Evolutionary conservation across 1,140 invertebrate species (phyloP).

Genomic region (Sarcophaga peregrina): DNA sequence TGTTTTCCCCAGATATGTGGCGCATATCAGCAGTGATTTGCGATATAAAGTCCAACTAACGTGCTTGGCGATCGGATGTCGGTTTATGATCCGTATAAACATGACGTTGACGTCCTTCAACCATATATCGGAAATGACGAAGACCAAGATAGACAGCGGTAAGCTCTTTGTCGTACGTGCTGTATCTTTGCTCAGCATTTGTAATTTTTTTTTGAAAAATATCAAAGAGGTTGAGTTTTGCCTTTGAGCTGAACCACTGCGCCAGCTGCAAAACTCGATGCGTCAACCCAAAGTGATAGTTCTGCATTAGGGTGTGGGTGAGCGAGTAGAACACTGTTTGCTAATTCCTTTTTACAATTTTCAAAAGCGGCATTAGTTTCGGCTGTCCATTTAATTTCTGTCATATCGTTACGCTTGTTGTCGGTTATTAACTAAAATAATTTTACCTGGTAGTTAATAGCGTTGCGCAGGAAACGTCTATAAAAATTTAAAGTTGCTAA

Average conservation of each 20-base stretch:
- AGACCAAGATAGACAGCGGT: no score
- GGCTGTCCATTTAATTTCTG: conserved; percentile 39
- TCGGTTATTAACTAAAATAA: conserved; percentile 48
- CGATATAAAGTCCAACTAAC: background rate
- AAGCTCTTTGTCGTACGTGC: no score
- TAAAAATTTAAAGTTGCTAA: conserved; percentile 67
- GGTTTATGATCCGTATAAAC: conserved; percentile 66
- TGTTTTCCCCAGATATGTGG: background rate
- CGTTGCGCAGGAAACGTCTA: conserved; percentile 52
- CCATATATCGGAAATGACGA: conserved; percentile 32
- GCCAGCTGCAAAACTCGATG: conserved; percentile 51
- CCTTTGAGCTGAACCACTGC: conserved; percentile 49
- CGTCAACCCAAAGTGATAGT: conserved; percentile 50
- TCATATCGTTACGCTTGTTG: conserved; percentile 53
- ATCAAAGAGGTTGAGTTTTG: conserved; percentile 33
- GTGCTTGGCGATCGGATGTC: background rate
- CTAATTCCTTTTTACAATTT: conserved; percentile 52
- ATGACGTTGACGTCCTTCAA: conserved; percentile 57
- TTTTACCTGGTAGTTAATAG: conserved; percentile 49
- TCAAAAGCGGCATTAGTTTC: conserved; percentile 48
- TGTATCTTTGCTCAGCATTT: no score
- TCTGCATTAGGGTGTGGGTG: conserved; percentile 44
- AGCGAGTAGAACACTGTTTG: conserved; percentile 47
- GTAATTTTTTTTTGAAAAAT: no score
- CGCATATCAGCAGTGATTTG: background rate